Conservation (phyloP, 2,888 invertebrate genomes). For the Nasonovia ribisnigri region DNA sequence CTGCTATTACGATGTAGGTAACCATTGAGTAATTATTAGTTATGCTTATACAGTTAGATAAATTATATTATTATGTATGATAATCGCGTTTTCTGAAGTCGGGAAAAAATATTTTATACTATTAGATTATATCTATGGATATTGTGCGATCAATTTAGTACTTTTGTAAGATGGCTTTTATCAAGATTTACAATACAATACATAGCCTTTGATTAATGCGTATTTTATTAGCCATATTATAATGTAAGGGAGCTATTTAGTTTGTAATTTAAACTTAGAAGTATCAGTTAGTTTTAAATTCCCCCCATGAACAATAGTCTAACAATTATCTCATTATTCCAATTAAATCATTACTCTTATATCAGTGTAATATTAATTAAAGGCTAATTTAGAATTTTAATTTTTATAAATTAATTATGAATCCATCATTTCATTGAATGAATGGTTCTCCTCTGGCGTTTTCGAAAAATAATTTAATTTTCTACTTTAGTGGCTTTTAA, state of each 20-base stretch:
- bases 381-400: background rate
- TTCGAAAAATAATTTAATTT: slow-evolving; percentile 16
- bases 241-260: background rate
- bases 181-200: background rate
- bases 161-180: background rate
- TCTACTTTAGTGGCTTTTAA: background rate
- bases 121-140: background rate
- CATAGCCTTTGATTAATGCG: background rate
- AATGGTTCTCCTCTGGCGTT: background rate
- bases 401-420: background rate
- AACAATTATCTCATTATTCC: background rate
- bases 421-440: background rate
- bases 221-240: background rate
- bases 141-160: background rate
- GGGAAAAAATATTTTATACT: background rate
- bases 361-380: background rate
- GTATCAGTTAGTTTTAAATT: background rate
- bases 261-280: background rate
- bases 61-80: background rate
- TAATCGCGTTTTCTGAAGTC: background rate
- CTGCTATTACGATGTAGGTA: background rate
- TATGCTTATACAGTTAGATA: background rate
- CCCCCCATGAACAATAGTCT: background rate
- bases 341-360: background rate
- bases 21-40: too few relatives aligned